Conservation (phyloP, 2,888 invertebrate species). For the Gari tellinella region DNA sequence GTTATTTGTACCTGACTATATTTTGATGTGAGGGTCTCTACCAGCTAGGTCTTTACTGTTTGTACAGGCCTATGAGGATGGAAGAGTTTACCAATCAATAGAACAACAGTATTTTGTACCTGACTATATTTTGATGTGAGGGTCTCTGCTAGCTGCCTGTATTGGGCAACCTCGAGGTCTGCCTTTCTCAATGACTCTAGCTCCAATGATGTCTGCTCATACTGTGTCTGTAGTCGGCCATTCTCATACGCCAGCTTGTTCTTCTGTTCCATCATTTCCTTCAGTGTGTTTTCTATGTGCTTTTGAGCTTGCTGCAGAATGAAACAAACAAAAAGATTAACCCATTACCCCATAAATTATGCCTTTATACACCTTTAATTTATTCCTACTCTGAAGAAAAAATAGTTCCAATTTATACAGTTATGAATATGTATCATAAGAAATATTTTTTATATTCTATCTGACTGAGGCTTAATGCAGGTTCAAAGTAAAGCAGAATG, state of each 20-base stretch:
- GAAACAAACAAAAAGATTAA: not conserved
- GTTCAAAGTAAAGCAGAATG: too few relatives aligned
- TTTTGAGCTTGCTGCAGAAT: slow-evolving; percentile 65
- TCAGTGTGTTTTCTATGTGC: slow-evolving; percentile 77
- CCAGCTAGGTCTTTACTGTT: too few relatives aligned
- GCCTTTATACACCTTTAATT: not conserved
- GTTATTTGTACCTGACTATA: slow-evolving; percentile 68
- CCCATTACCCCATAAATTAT: not conserved
- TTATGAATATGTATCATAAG: too few relatives aligned
- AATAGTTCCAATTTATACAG: too few relatives aligned
- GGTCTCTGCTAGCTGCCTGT: slow-evolving; percentile 67
- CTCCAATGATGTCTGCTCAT: slow-evolving; percentile 91
- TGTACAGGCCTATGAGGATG: too few relatives aligned
- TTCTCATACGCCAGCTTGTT: slow-evolving; percentile 82
- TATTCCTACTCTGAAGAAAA: too few relatives aligned
- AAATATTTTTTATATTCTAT: too few relatives aligned
- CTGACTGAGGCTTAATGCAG: too few relatives aligned
- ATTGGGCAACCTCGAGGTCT: slow-evolving; percentile 68
- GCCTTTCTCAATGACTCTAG: slow-evolving; percentile 90
- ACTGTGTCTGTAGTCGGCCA: slow-evolving; percentile 87
- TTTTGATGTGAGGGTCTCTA: slow-evolving; percentile 73
- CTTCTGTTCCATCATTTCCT: slow-evolving; percentile 82
- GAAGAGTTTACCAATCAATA: too few relatives aligned
- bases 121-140: slow-evolving; percentile 76
- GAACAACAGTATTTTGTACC: slow-evolving; percentile 61